Conservation (phyloP, 2,113 vertebrate genomes). For the Prolemur simus region DNA sequence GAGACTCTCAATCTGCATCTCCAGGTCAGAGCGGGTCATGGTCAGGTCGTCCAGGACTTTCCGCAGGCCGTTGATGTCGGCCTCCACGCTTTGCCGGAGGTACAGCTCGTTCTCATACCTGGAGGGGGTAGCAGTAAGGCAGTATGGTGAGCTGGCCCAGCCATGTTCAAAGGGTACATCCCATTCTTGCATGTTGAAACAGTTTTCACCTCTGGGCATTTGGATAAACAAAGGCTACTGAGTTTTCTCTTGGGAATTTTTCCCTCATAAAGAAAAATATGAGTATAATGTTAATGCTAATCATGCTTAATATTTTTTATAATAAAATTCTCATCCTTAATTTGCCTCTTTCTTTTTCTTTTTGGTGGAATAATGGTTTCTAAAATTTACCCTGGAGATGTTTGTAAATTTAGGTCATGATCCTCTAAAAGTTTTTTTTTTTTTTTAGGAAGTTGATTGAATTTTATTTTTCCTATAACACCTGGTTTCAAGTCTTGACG, state of each 20-base stretch:
- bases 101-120: conserved; percentile 81
- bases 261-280: neutral
- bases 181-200: neutral
- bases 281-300: neutral
- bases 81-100: conserved; percentile 74
- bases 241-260: neutral
- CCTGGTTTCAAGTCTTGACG: neutral
- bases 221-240: neutral
- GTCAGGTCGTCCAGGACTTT: conserved; percentile 80
- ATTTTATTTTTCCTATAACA: neutral
- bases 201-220: neutral
- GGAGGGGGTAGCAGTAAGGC: neutral
- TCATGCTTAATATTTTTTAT: neutral
- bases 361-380: neutral
- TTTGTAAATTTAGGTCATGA: neutral
- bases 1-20: conserved; percentile 70
- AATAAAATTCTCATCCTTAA: neutral
- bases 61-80: conserved; percentile 78
- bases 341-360: neutral
- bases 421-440: neutral
- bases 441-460: neutral
- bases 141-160: too few species aligned
- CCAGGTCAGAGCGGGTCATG: conserved; percentile 66
- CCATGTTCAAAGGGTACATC: accelerated
- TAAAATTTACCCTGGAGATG: neutral